Conservation (phyloP, 2,113 vertebrate genomes). For the Equus przewalskii region DNA sequence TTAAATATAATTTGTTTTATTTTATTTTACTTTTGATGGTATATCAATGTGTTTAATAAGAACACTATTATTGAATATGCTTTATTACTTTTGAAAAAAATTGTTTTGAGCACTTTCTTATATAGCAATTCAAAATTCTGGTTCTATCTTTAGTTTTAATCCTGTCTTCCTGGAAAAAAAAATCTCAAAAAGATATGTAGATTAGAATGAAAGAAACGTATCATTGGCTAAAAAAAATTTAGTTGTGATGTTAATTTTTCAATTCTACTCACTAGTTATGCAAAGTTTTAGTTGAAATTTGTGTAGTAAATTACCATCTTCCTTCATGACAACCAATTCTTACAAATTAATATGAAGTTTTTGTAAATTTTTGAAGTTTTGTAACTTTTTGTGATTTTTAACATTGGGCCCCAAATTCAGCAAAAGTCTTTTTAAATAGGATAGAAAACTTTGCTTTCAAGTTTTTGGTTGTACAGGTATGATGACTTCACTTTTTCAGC, state of each 20-base stretch:
- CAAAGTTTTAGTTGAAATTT: constrained; percentile 18
- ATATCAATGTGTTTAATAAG: constrained; percentile 10
- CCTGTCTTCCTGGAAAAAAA: neutral
- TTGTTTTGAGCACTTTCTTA: neutral
- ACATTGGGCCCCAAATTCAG: neutral
- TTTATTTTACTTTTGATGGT: constrained; percentile 32
- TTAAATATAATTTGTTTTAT: constrained; percentile 13
- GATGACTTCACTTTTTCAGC: neutral
- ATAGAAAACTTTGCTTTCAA: neutral
- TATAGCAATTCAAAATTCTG: neutral
- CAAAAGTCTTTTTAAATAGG: neutral
- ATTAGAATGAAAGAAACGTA: constrained; percentile 10
- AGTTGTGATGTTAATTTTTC: neutral
- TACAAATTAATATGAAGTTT: neutral
- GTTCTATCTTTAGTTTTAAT: constrained; percentile 21
- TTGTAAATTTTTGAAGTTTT: neutral
- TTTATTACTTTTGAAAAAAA: neutral
- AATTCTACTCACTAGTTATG: neutral
- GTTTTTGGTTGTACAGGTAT: neutral
- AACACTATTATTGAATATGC: neutral
- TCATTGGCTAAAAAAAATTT: neutral
- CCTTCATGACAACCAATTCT: neutral
- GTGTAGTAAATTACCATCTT: neutral
- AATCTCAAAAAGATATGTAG: neutral
- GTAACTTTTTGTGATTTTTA: neutral